Evolutionary conservation across 1,140 invertebrate species (phyloP), one percentile per base, ranked within the genome.

Genomic region (Delia radicum): DNA sequence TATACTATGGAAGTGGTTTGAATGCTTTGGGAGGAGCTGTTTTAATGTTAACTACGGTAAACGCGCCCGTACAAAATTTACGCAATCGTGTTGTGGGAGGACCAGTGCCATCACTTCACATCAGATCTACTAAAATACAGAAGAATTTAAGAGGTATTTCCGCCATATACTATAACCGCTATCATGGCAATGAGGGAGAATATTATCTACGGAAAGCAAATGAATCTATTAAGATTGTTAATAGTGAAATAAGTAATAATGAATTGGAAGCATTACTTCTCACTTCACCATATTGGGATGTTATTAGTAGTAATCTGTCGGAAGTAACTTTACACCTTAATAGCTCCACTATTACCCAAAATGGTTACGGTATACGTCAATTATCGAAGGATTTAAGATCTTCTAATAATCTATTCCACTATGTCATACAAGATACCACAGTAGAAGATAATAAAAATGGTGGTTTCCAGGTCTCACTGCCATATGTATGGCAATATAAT

Each of bases 321-420:
- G 94, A 96, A 87, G 92, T 95, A 3, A 92, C 92, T 0, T 90
- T 96, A 72, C 93, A 95, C 87, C 89, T 98, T 2, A 98, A 98
- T 80, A 91, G 91, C 79, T 93, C 92, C 28, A 85, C 93, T 31
- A 95, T 98, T 26, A 91, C 91, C 0, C 92, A 95, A 79, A 97
- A 98, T 85, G 94, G 93, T 0, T 90, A 90, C 82, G 96, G 94
- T 2, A 92, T 98, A 77, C 89, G 91, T 74, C 96, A 98, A 79
- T 94, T 94, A 79, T 95, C 95, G 63, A 91, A 95, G 80, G 96
- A 98, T 85, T 89, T 97, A 78, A 91, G 95, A 75, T 92, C 94
- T 75, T 97, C 95, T 0, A 97, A 97, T 80, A 98, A 98, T 88
- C 87, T 98, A 0, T 98, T 96, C 87, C 96, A 98, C 82, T 98